Evolutionary conservation across 37 sponge, comb jelly and placozoan species (phyloP), one percentile per base, ranked within the genome.

Genomic region (Spongilla lacustris): DNA sequence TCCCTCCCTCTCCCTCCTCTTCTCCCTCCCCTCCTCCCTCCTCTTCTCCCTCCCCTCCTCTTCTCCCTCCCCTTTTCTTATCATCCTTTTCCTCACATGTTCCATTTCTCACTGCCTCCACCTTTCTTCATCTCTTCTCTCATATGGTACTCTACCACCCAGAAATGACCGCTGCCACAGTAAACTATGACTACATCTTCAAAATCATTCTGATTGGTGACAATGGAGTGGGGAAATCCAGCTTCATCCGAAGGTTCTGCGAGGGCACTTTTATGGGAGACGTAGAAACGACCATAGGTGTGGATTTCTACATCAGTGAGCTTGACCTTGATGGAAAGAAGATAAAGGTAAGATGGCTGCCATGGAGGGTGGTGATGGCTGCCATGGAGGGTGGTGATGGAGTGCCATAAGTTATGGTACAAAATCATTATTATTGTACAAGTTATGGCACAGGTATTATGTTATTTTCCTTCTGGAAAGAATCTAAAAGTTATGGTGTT

Each of bases 151-250:
- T 29, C 29, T 50, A 26, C 28, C 46, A 49, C 35, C 33, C 76
- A 74, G 30, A 37, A 50, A 81, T 71, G 0, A 66, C 71, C 24
- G 75, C 82, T 68, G 27, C 88, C 11, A 34, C 74, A 24, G 84
- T 83, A 2, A 74, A 38, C 19, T 91, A 91, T 36, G 91, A 91
- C 33, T 84, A 91, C 81, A 87, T 86, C 25, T 94, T 94, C 66
- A 94, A 94, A 79, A 84, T 94, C 48, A 94, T 94, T 36, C 78
- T 94, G 36, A 84, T 94, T 27, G 94, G 94, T 38, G 90, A 94
- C 74, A 88, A 88, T 69, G 94, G 84, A 71, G 90, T 89, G 24
- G 94, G 94, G 9, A 94, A 94, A 46, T 89, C 94, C 23, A 94
- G 94, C 48, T 81, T 93, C 67, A 84, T 93, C 11, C 66, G 88